Evolutionary conservation across 2,888 invertebrate species (phyloP), one percentile per base, ranked within the genome.

Genomic region (Cyclophora albipunctata): DNA sequence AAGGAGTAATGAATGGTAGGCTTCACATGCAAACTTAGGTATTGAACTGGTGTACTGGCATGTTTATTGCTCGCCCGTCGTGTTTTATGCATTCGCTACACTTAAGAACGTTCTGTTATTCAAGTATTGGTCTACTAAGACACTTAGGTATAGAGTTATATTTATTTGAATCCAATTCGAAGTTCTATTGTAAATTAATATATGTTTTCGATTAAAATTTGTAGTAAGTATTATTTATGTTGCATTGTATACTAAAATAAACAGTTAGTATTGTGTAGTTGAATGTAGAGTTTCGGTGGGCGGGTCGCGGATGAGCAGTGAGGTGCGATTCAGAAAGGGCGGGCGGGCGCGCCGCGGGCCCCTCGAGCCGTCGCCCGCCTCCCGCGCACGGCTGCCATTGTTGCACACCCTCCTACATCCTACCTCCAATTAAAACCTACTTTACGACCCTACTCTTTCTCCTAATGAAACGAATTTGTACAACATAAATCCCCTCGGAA

Each of bases 351-450:
- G 78, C 71, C 69, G 81, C 81, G 80, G 65, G 71, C 70, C 79
- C 81, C 78, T 71, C 69, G 73, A 81, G 81, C 81, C 64, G 71
- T 71, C 80, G 75, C 71, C 84, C 83, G 84, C 86, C 84, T 78
- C 74, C 78, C 69, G 70, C 71, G 71, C 81, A 80, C 79, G 81
- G 51, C 73, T 63, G 76, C 81, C 74, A 83, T 84, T 85, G 84
- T 84, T 81, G 58, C 50, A 45, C 53, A 51, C 56, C 63, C 63
- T 59, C 64, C 64, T 64, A 63, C 60, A 68, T 59, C 69, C 64
- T 68, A 73, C 74, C 73, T 69, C 72, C 80, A 83, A 83, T 84
- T 81, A 81, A 80, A 80, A 74, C 69, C 62, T 70, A 71, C 71
- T 78, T 81, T 81, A 78, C 69, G 73, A 75, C 71, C 57, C 58